These are phyloP conservation scores for Botia almorhae DNA, from an alignment of 2,797 vertebrate genomes.

Conservation along the genomic window DNA sequence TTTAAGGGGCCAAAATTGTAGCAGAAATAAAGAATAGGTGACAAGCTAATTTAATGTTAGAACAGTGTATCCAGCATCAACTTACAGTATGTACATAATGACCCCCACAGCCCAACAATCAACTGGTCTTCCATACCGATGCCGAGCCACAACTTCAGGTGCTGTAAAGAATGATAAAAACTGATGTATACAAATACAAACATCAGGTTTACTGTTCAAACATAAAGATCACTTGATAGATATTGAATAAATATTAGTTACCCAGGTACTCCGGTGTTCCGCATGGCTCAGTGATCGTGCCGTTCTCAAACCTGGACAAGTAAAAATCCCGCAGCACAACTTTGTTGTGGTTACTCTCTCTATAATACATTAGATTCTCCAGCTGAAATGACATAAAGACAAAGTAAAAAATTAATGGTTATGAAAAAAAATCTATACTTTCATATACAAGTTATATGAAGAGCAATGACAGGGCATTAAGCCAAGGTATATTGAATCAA, in stretches of 20 bases:
- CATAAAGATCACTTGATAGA: not conserved
- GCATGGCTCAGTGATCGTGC: constrained; percentile 87
- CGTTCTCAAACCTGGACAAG: constrained; percentile 86
- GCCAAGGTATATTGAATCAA: constrained; percentile 21
- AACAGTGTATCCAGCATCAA: constrained; percentile 47
- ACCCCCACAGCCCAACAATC: constrained; percentile 91
- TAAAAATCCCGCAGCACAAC: constrained; percentile 88
- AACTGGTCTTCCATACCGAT: constrained; percentile 86
- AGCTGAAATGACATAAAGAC: constrained; percentile 62
- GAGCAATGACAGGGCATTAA: constrained; percentile 11
- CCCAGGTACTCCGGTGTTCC: constrained; percentile 88
- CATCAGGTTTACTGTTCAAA: not conserved
- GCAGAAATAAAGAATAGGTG: not conserved
- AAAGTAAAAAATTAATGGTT: not conserved
- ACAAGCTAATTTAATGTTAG: constrained; percentile 5
- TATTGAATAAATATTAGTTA: constrained; percentile 57
- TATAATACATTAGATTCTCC: constrained; percentile 79
- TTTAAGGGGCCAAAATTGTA: not conserved
- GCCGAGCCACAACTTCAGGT: constrained; percentile 86
- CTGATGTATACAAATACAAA: not conserved
- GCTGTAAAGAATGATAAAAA: constrained; percentile 67
- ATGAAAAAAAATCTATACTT: constrained; percentile 3
- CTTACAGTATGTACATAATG: constrained; percentile 89
- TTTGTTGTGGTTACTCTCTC: constrained; percentile 85
- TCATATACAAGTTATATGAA: constrained; percentile 12